Conservation (phyloP, 2,888 invertebrate species). For the Melanotus villosus region DNA sequence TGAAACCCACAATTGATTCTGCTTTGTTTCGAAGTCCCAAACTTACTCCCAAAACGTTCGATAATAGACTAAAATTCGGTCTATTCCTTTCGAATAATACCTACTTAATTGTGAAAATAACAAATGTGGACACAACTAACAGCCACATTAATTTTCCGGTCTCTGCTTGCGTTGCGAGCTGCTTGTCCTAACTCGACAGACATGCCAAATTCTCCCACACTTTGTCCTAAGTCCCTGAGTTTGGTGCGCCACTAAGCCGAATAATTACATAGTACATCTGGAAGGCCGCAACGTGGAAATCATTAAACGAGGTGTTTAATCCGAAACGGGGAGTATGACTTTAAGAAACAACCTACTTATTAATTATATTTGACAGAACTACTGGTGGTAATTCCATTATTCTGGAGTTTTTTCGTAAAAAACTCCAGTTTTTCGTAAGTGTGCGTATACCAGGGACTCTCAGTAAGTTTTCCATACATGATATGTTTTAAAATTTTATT, state of each 20-base stretch:
- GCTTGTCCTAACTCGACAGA: constrained; percentile 42
- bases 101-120: constrained; percentile 42
- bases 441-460: too few species aligned
- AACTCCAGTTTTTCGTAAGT: too few species aligned
- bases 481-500: too few species aligned
- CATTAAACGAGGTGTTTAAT: constrained; percentile 30
- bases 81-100: constrained; percentile 12
- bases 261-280: constrained; percentile 43
- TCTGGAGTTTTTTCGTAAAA: too few species aligned
- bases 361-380: too few species aligned
- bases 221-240: constrained; percentile 29
- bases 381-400: too few species aligned
- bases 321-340: background rate
- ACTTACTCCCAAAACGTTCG: too few species aligned
- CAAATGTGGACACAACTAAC: constrained; percentile 39
- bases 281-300: constrained; percentile 32
- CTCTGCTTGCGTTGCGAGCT: constrained; percentile 38
- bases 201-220: constrained; percentile 40
- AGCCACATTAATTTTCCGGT: constrained; percentile 45
- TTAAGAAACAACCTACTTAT: background rate
- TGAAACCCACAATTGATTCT: too few species aligned
- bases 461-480: too few species aligned
- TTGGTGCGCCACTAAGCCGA: constrained; percentile 38
- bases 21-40: too few species aligned
- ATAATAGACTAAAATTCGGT: constrained; percentile 19